These are phyloP conservation scores for Eledona agricola DNA, from an alignment of 2,888 invertebrate species.

Conservation along the genomic window DNA sequence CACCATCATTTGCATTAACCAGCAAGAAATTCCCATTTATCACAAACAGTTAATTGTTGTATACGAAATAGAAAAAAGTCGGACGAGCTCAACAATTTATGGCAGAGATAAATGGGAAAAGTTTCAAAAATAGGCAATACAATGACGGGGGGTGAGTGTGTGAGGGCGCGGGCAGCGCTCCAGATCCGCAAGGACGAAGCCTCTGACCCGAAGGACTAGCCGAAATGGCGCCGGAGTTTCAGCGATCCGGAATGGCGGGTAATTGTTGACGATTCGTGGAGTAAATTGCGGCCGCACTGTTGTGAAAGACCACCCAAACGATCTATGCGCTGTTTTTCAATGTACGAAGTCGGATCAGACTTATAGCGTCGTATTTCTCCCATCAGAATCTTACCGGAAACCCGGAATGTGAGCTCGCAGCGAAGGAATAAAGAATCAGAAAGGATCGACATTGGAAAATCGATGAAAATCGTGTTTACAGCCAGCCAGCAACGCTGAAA, in stretches of 20 bases:
- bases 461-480: too few relatives aligned
- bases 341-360: too few relatives aligned
- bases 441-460: too few relatives aligned
- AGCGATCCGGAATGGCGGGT: slow-evolving; percentile 23
- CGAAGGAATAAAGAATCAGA: too few relatives aligned
- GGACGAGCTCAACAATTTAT: slow-evolving; percentile 29
- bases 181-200: slow-evolving; percentile 37
- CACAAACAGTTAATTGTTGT: too few relatives aligned
- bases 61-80: slow-evolving; percentile 19
- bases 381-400: too few relatives aligned
- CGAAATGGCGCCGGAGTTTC: slow-evolving; percentile 33
- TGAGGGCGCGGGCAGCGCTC: slow-evolving; percentile 35
- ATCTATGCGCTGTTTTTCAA: too few relatives aligned
- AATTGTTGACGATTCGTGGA: slow-evolving; percentile 20
- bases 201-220: slow-evolving; percentile 25
- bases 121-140: slow-evolving; percentile 35
- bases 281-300: background rate
- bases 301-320: too few relatives aligned
- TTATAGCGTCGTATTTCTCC: too few relatives aligned
- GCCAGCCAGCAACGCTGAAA: too few relatives aligned
- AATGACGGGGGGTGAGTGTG: slow-evolving; percentile 36
- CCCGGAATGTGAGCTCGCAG: too few relatives aligned
- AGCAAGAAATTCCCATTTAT: slow-evolving; percentile 6
- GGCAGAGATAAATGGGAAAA: slow-evolving; percentile 35
- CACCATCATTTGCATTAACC: background rate